Conservation (phyloP, 2,888 invertebrate species). For the Himalopsyche kuldschensis region DNA sequence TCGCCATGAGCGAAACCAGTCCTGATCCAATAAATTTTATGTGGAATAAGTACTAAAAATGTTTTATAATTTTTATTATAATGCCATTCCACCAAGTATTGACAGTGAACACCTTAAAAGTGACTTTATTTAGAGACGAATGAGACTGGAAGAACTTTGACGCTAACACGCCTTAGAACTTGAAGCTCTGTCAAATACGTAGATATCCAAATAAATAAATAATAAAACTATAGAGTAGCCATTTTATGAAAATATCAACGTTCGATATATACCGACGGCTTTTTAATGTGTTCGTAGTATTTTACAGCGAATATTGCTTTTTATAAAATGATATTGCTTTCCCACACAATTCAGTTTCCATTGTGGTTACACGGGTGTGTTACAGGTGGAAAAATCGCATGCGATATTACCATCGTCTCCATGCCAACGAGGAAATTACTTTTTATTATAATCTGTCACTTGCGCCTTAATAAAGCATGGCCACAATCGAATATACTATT, state of each 20-base stretch:
- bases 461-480: background rate
- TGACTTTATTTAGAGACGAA: too few relatives aligned
- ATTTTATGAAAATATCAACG: background rate
- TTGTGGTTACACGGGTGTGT: background rate
- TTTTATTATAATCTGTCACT: background rate
- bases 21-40: too few relatives aligned
- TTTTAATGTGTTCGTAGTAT: background rate
- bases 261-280: background rate
- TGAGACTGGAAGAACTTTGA: too few relatives aligned
- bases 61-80: too few relatives aligned
- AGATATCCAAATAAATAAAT: too few relatives aligned
- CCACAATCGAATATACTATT: too few relatives aligned
- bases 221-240: background rate
- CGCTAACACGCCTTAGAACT: too few relatives aligned
- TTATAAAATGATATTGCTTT: background rate
- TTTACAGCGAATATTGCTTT: background rate
- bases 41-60: too few relatives aligned
- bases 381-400: background rate
- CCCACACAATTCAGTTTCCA: background rate
- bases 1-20: too few relatives aligned
- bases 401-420: background rate
- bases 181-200: too few relatives aligned
- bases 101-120: too few relatives aligned
- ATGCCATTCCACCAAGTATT: too few relatives aligned
- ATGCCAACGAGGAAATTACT: background rate